Base-by-base conservation (phyloP, 2,113 vertebrate species). In the Zosterops pallidus region DNA sequence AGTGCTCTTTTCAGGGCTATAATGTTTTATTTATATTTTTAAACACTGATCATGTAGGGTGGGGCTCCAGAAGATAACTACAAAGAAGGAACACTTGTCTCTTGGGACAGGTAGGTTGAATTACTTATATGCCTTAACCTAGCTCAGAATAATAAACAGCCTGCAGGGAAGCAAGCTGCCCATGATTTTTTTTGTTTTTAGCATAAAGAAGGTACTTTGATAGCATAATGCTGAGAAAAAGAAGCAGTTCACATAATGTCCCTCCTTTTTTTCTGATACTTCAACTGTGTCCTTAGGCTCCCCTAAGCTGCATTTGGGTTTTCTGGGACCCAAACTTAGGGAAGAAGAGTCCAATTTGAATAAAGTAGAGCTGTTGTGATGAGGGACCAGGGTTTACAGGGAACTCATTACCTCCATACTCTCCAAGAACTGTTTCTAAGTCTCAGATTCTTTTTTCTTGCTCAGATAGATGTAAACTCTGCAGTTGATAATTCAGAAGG, bases 51-150 rank as follows among this genome's bases (percentile, higher is more conserved):
- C 81, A 14, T 89, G 53, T 97, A 99, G 99, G 98, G 97, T 79
- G 98, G 98, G 78, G 98, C 97, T 96, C 95, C 98, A 92, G 99
- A 99, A 29, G 98, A 99, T n/a, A 83, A 59, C 74, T 96, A 98
- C 82, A 98, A 94, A 97, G 98, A 98, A 97, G 97, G 97, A 97
- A 96, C 96, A 83, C 95, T 97, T 65, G 96, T 98, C 52, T 96
- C 97, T 69, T 98, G 98, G 97, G 97, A 98, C 78, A 98, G 98
- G 99, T 99, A 97, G 90, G 96, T 83, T 70, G 44, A 77, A 68
- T 70, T 65, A 81, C 5, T 62, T 93, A 47, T 56, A 76, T 72
- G 33, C 49, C 42, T 80, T 83, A 59, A 52, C 14, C 3, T 89
- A 77, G 25, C 10, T 86, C 33, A 67, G 26, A 88, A 47, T 70